These are phyloP conservation scores for Crocidura indochinensis DNA, from an alignment of 2,797 vertebrate species.

Conservation along the genomic window DNA sequence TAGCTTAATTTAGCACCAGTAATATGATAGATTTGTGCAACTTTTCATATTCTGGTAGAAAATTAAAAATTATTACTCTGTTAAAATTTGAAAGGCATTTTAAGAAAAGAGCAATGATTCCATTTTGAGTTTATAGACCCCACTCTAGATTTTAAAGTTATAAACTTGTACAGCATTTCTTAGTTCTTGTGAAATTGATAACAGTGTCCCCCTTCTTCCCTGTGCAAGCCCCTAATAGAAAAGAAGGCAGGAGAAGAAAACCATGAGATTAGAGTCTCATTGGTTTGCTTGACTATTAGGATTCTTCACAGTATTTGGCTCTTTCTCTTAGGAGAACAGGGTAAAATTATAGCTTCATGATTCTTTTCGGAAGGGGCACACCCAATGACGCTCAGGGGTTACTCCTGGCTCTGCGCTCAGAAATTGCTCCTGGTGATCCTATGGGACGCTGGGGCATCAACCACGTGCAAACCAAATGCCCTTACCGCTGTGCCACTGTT, in stretches of 20 bases:
- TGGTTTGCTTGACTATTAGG: conserved; percentile 12
- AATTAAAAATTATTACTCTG: conserved; percentile 36
- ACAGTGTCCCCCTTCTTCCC: background rate
- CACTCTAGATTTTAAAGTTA: conserved; percentile 48
- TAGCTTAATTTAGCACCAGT: conserved; percentile 20
- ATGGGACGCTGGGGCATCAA: too few species aligned
- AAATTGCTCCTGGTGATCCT: too few species aligned
- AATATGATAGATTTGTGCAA: background rate
- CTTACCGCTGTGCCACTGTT: too few species aligned
- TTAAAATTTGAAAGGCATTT: conserved; percentile 57
- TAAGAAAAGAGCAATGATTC: conserved; percentile 39
- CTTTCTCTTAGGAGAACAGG: background rate
- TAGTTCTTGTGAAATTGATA: conserved; percentile 3
- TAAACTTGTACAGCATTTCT: background rate
- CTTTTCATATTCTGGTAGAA: conserved; percentile 31
- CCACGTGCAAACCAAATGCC: too few species aligned
- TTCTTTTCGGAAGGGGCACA: background rate
- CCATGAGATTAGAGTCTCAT: background rate
- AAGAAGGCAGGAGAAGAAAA: background rate
- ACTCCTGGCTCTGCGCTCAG: too few species aligned
- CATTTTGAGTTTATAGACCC: conserved; percentile 24
- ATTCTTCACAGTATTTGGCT: background rate
- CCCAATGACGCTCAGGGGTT: too few species aligned
- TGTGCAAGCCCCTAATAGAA: background rate
- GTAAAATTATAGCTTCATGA: background rate